These are phyloP conservation scores for Anarhynchus alexandrinus DNA, from an alignment of 2,113 vertebrate genomes.

Conservation along the genomic window DNA sequence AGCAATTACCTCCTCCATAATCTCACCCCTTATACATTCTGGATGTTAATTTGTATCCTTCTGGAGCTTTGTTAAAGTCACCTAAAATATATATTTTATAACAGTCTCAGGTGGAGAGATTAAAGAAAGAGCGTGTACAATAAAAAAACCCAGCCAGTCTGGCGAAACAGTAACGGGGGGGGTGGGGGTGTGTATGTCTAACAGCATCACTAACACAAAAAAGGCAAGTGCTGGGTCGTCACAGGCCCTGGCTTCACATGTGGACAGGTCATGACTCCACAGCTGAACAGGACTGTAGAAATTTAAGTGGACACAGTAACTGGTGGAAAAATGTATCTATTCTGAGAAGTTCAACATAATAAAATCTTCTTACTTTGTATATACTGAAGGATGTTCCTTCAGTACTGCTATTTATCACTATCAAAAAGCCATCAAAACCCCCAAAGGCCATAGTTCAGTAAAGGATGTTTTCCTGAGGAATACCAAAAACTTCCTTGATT, in stretches of 20 bases:
- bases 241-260: neutral
- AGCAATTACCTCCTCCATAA: constrained; percentile 29
- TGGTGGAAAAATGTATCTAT: neutral
- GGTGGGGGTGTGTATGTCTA: neutral
- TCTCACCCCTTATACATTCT: neutral
- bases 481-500: neutral
- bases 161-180: neutral
- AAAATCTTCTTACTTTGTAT: neutral
- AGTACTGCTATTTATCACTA: neutral
- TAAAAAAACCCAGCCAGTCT: neutral
- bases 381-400: neutral
- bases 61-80: neutral
- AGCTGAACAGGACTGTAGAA: neutral
- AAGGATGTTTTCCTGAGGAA: neutral
- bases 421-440: neutral
- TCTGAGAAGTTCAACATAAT: neutral
- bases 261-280: neutral
- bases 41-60: neutral
- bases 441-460: neutral
- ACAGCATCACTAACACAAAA: neutral
- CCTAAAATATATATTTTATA: neutral
- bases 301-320: neutral
- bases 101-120: neutral
- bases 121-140: neutral
- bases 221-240: neutral